phyloP scores from a whole-genome alignment of 1,140 invertebrate species.

The Lasioglossum albipes region DNA sequence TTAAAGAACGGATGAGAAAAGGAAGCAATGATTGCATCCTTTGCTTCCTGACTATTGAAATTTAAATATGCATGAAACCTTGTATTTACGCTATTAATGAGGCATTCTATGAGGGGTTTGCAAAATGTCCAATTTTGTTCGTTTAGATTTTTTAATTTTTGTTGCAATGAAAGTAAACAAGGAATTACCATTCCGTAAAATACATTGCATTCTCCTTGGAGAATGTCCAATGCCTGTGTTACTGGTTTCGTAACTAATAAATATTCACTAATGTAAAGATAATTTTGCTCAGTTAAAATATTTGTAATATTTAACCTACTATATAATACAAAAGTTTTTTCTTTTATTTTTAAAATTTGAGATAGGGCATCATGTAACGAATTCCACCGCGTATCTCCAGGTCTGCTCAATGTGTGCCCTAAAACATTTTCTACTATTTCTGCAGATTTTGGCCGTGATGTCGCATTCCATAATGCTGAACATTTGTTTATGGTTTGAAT shows the following conservation, averaged over 20 bases:
- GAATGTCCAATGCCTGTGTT: background rate
- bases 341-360: too few species aligned
- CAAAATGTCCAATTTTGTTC: background rate
- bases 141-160: background rate
- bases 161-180: background rate
- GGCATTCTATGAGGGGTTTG: background rate
- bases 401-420: too few species aligned
- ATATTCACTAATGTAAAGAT: background rate
- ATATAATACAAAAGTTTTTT: slow-evolving; percentile 7
- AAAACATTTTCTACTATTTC: too few species aligned
- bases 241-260: background rate
- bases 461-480: too few species aligned
- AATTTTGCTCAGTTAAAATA: too few species aligned
- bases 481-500: too few species aligned
- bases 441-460: too few species aligned
- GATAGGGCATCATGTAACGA: too few species aligned
- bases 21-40: background rate
- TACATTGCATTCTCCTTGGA: too few species aligned
- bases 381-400: too few species aligned
- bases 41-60: background rate
- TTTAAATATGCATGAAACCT: background rate
- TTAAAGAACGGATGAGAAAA: background rate
- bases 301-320: background rate
- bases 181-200: background rate
- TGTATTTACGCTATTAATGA: background rate